These are phyloP conservation scores for Epinephelus lanceolatus DNA, from an alignment of 2,113 vertebrate genomes.

Conservation along the genomic window DNA sequence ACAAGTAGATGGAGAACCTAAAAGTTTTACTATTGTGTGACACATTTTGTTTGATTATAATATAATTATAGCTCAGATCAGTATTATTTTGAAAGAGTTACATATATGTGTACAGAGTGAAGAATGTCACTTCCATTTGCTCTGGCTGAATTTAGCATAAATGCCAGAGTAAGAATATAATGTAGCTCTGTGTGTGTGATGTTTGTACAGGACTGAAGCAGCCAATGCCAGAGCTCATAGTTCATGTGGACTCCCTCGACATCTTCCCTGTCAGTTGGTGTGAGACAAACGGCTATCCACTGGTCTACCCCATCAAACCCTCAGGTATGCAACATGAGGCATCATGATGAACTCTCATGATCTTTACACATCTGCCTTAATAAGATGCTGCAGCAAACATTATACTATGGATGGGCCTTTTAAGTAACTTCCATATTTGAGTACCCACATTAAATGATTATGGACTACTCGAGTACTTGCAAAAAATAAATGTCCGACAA, in stretches of 20 bases:
- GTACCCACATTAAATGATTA: no score
- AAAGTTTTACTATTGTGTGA: neutral
- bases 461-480: no score
- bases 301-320: slow-evolving; percentile 91
- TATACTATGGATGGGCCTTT: no score
- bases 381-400: neutral
- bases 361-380: neutral
- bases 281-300: slow-evolving; percentile 97
- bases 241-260: slow-evolving; percentile 95
- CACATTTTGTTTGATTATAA: neutral
- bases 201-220: slow-evolving; percentile 90
- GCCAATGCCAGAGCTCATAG: slow-evolving; percentile 92
- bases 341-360: neutral
- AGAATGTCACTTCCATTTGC: neutral
- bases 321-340: slow-evolving; percentile 82
- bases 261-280: slow-evolving; percentile 99
- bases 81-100: no score
- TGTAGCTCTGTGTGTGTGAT: slow-evolving; percentile 9
- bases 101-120: neutral
- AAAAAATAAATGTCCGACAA: no score
- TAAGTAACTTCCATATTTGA: no score
- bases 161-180: neutral
- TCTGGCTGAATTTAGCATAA: neutral
- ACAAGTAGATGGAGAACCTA: neutral
- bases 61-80: no score